phyloP scores from a whole-genome alignment of 2,888 invertebrate genomes.

The Drosophila antonietae region DNA sequence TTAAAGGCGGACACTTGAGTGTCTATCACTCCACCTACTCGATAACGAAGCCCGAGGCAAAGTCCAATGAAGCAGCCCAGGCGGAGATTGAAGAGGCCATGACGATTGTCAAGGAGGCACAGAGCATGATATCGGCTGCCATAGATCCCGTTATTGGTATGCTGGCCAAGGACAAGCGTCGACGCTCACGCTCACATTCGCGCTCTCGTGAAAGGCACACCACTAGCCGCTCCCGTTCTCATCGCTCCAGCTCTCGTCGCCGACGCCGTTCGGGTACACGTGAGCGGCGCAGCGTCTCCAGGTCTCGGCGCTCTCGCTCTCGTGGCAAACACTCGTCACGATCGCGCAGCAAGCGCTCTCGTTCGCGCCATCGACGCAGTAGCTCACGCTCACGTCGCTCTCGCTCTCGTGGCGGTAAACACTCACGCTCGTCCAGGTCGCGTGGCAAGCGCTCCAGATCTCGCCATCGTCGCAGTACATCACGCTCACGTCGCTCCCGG shows the following conservation, averaged over 20 bases:
- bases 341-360: constrained; percentile 85
- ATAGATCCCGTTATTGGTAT: constrained; percentile 96
- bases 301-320: constrained; percentile 88
- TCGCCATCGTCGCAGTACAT: constrained; percentile 83
- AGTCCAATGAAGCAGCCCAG: constrained; percentile 97
- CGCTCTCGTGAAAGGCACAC: constrained; percentile 88
- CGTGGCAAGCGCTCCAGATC: constrained; percentile 85
- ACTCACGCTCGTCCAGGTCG: constrained; percentile 85
- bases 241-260: constrained; percentile 88
- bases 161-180: constrained; percentile 92
- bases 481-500: constrained; percentile 74
- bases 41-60: constrained; percentile 96
- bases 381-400: constrained; percentile 83
- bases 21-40: constrained; percentile 96
- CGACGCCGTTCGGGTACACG: constrained; percentile 86
- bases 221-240: constrained; percentile 86
- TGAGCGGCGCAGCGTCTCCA: constrained; percentile 85
- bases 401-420: constrained; percentile 82
- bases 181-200: constrained; percentile 85
- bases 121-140: constrained; percentile 96
- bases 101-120: constrained; percentile 98
- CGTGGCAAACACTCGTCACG: constrained; percentile 82
- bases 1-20: constrained; percentile 89
- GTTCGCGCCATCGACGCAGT: constrained; percentile 85
- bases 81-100: constrained; percentile 98